Conservation (phyloP, 2,888 invertebrate genomes). For the Tanypteryx hageni region DNA sequence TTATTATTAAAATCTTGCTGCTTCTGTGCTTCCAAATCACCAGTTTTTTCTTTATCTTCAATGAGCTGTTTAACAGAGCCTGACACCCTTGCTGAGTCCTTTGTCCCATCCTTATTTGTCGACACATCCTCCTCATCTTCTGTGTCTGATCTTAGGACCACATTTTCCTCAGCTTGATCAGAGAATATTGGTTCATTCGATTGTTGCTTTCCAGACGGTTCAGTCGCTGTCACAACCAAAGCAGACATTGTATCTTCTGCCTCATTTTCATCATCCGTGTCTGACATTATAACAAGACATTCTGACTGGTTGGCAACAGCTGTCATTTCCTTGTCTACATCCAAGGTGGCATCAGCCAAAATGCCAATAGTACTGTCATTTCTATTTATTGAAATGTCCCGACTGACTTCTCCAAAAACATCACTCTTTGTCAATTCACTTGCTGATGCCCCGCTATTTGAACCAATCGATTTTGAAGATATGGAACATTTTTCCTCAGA, state of each 20-base stretch:
- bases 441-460: not conserved
- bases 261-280: conserved; percentile 39
- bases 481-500: not conserved
- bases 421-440: not conserved
- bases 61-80: no score
- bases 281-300: conserved; percentile 26
- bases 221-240: not conserved
- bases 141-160: not conserved
- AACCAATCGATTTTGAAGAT: not conserved
- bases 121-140: not conserved
- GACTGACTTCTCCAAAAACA: not conserved
- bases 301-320: not conserved
- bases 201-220: not conserved
- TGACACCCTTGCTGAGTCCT: no score
- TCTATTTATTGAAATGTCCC: no score
- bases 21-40: no score
- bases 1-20: no score
- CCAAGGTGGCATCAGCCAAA: not conserved
- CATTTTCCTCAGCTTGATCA: not conserved
- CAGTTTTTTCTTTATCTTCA: no score
- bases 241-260: not conserved
- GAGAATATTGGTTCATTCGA: not conserved
- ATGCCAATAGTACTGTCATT: not conserved
- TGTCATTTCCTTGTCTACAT: not conserved
- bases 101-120: no score